These are phyloP conservation scores for Semotilus atromaculatus DNA, from an alignment of 2,797 vertebrate genomes.

Conservation along the genomic window DNA sequence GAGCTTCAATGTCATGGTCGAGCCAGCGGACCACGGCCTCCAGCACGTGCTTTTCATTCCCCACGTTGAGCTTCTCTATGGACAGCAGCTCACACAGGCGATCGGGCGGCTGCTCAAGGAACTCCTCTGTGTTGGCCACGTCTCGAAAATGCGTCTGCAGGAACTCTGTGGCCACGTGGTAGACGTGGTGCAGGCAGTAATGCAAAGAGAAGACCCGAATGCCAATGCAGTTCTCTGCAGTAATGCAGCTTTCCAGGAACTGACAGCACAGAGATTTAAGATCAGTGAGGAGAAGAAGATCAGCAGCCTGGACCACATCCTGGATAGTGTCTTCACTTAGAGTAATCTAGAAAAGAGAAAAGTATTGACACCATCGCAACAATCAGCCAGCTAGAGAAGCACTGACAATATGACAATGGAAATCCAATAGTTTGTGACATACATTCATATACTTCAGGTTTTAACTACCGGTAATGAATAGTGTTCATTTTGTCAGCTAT, in stretches of 20 bases:
- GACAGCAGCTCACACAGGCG: constrained; percentile 91
- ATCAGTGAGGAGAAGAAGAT: constrained; percentile 94
- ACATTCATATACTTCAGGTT: neutral
- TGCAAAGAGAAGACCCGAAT: constrained; percentile 96
- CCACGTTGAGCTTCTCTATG: constrained; percentile 97
- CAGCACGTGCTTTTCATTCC: constrained; percentile 93
- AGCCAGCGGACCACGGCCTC: constrained; percentile 96
- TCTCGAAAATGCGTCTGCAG: constrained; percentile 97
- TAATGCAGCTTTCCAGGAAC: constrained; percentile 96
- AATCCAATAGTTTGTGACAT: neutral
- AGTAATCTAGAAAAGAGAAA: constrained; percentile 80
- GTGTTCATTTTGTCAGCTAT: neutral
- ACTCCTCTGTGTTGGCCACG: constrained; percentile 91
- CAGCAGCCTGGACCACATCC: constrained; percentile 95
- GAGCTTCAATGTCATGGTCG: constrained; percentile 86
- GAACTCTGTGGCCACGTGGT: constrained; percentile 93
- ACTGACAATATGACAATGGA: neutral
- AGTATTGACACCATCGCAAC: neutral
- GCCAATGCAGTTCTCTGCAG: constrained; percentile 96
- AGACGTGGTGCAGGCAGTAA: constrained; percentile 94
- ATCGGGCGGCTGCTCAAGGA: constrained; percentile 87
- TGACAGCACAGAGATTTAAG: constrained; percentile 96
- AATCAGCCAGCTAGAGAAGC: neutral
- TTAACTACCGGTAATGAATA: neutral
- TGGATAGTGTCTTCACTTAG: constrained; percentile 98